Evolutionary conservation across 2,113 vertebrate genomes (phyloP), one percentile per base, ranked within the genome.

Genomic region (Athene noctua): DNA sequence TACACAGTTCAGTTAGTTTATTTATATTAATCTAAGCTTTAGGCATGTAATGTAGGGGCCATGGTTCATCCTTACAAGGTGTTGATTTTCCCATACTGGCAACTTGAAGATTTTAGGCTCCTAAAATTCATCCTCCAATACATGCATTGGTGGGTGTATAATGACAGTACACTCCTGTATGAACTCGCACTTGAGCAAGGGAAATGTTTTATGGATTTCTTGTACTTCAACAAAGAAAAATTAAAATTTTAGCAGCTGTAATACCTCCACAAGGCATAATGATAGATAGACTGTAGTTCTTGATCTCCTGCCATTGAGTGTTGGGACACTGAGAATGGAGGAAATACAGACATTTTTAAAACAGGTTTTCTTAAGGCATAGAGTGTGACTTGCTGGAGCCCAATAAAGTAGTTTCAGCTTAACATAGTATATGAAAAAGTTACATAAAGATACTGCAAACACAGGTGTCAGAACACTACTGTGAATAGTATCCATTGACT

Each of bases 81-180:
- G 15, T 1, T 66, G 22, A 40, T 86, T 97, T 95, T 74, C 16
- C 36, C 34, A 0, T 67, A 19, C 13, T 57, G 66, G 11, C 42
- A 73, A 1, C 62, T 49, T 47, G 49, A 44, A 62, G 36, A n/a
- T 85, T 93, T 80, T 80, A 38, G 44, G 47, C 23, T 87, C 6
- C 15, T 44, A 36, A 63, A 67, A 68, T 63, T 89, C 18, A 57
- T 78, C 42, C 23, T 95, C 6, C 40, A 58, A 1, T 27, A 19
- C 0, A 0, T 66, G 13, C 30, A 30, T 19, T 42, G 63, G 44
- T 44, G 26, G 15, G 6, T 30, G 4, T 51, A 8, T n/a, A 47
- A 54, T 44, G 52, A 55, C 2, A 1, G 7, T 52, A 9, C 1
- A 11, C 21, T 89, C 10, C 9, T 75, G 9, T 54, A 32, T 23